A percentile compares a stretch with the other conserved stretches of the same genome.
phyloP scores from a whole-genome alignment of 2,113 vertebrate species.

The Trematocara stigmaticum region DNA sequence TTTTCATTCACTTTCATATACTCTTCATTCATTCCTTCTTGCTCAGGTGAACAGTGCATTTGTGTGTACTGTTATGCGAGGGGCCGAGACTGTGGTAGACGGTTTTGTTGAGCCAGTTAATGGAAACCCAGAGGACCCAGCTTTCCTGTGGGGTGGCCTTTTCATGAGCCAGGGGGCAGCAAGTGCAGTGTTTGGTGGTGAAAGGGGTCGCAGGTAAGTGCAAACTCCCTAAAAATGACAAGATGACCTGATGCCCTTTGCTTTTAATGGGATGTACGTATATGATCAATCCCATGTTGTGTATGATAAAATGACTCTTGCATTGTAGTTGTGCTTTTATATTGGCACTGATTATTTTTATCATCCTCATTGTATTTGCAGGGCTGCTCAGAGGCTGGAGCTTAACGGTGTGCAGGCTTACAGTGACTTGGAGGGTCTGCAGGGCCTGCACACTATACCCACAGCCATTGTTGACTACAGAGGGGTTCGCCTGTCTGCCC shows the following conservation, averaged over 20 bases:
- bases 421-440: conserved; percentile 62
- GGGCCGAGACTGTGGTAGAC: conserved; percentile 73
- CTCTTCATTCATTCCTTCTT: not conserved
- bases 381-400: conserved; percentile 75
- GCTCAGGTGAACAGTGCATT: conserved; percentile 78
- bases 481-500: conserved; percentile 77
- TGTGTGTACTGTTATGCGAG: conserved; percentile 69
- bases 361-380: not conserved
- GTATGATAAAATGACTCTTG: not conserved
- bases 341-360: not conserved
- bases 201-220: conserved; percentile 68
- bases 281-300: not conserved
- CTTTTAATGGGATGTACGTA: not conserved
- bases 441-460: conserved; percentile 75
- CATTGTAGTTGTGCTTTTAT: not conserved
- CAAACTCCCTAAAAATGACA: not conserved
- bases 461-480: conserved; percentile 78
- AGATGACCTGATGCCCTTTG: not conserved
- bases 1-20: not conserved
- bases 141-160: conserved; percentile 76
- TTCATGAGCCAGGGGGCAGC: conserved; percentile 76
- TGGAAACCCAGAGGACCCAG: conserved; percentile 69
- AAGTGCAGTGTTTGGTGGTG: conserved; percentile 61
- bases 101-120: conserved; percentile 76
- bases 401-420: conserved; percentile 73